Evolutionary conservation across 2,888 invertebrate species (phyloP), one percentile per base, ranked within the genome.

Genomic region (Nephrotoma guestfalica): DNA sequence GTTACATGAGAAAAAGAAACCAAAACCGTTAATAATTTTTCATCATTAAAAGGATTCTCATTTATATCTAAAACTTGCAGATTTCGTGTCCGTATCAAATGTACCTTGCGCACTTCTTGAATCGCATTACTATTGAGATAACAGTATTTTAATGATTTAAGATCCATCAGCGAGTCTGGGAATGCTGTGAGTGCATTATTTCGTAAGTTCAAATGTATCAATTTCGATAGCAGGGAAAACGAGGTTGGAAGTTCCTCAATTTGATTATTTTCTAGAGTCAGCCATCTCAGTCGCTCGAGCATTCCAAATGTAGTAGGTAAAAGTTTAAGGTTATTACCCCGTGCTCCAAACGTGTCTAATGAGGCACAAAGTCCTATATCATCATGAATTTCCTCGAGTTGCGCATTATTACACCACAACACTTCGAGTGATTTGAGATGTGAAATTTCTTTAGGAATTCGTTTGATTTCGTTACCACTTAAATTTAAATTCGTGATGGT

Each of bases 361-460:
- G 93, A 93, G 51, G 91, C 90, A 87, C 95, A 92, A 88, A 93
- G 93, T 0, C 93, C 93, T 85, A 95, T 93, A 90, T 94, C 94
- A 85, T 92, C 92, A 0, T 95, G 95, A 86, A 95, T 91, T 88
- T 92, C 91, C 15, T 90, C 90, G 40, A 95, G 89, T 4, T 93
- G 93, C 5, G 93, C 92, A 86, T 91, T 93, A 89, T 95, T 95
- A 89, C 95, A 94, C 95, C 95, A 95, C 88, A 95, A 93, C 2
- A 93, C 93, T 89, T 95, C 94, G 86, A 95, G 90, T 88, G 92
- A 92, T 83, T 92, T 92, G 85, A 95, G 90, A 85, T 93, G 92
- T 4, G 94, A 94, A 87, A 95, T 93, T 89, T 94, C 93, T 9
- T 93, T 92, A 45, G 94, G 93, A 86, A 95, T 90, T 43, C 90